A percentile compares a stretch with the other conserved stretches of the same genome.
These are phyloP conservation scores for Novumbra hubbsi DNA, from an alignment of 2,797 vertebrate species.

Conservation along the genomic window DNA sequence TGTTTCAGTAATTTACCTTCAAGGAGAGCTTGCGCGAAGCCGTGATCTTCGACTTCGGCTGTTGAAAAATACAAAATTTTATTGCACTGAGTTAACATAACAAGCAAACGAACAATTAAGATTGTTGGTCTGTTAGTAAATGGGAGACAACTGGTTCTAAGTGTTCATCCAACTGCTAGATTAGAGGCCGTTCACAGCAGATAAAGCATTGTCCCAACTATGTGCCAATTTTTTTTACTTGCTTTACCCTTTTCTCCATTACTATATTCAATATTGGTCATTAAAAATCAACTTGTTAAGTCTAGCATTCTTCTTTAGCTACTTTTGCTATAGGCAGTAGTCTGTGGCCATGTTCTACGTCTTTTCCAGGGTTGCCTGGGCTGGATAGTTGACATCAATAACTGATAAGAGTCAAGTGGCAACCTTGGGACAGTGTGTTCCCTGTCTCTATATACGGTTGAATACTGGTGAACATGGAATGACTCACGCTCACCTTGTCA, in stretches of 20 bases:
- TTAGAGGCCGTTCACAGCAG: neutral
- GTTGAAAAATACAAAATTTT: constrained; percentile 18
- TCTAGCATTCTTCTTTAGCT: neutral
- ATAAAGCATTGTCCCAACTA: neutral
- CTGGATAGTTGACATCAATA: neutral
- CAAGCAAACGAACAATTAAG: no score
- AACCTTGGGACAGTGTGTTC: constrained; percentile 50
- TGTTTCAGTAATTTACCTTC: constrained; percentile 76
- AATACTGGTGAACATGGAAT: constrained; percentile 32
- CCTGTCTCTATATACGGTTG: constrained; percentile 44
- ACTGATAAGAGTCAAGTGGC: constrained; percentile 54
- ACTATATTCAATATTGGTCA: no score
- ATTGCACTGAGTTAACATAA: neutral
- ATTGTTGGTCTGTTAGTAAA: neutral
- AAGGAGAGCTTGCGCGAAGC: constrained; percentile 94
- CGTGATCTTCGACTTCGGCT: constrained; percentile 97
- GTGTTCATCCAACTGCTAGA: neutral
- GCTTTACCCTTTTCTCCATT: neutral
- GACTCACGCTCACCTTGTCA: constrained; percentile 63
- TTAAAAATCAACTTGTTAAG: no score
- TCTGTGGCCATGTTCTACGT: no score
- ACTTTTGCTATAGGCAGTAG: constrained; percentile 8
- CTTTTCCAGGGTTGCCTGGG: no score
- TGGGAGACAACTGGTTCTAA: neutral
- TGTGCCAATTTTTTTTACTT: neutral